These are phyloP conservation scores for Oreochromis grahami DNA, from an alignment of 2,797 vertebrate species.

Conservation along the genomic window DNA sequence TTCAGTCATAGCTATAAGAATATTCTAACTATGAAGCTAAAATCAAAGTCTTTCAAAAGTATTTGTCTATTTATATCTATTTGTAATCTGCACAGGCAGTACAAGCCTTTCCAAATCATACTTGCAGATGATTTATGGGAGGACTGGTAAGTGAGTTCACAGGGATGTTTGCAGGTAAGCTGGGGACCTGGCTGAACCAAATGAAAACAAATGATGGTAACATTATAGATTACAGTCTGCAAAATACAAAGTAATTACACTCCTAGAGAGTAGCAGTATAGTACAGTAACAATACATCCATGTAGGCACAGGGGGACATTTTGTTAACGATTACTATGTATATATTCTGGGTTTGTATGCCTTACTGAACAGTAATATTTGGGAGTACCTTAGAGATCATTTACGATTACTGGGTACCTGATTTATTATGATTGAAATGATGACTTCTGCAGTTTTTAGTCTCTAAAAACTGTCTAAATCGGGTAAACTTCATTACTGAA, in stretches of 20 bases:
- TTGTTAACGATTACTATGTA: background rate
- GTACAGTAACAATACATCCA: background rate
- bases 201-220: conserved; percentile 21
- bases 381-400: background rate
- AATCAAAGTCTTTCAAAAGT: conserved; percentile 5
- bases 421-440: background rate
- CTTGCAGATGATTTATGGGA: conserved; percentile 61
- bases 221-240: background rate
- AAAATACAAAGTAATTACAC: background rate
- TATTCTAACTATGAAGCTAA: conserved; percentile 3
- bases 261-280: background rate
- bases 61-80: conserved; percentile 25
- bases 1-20: background rate
- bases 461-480: background rate
- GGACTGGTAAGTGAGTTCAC: conserved; percentile 37
- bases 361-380: background rate
- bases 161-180: conserved; percentile 26
- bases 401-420: background rate
- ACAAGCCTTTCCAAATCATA: conserved; percentile 30
- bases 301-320: background rate
- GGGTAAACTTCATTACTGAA: background rate
- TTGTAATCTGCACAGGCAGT: conserved; percentile 28
- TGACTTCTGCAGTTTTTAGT: background rate
- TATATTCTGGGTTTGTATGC: background rate
- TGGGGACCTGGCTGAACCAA: background rate